These are phyloP conservation scores for Cataglyphis cursor DNA, from an alignment of 2,888 invertebrate genomes.

Conservation along the genomic window DNA sequence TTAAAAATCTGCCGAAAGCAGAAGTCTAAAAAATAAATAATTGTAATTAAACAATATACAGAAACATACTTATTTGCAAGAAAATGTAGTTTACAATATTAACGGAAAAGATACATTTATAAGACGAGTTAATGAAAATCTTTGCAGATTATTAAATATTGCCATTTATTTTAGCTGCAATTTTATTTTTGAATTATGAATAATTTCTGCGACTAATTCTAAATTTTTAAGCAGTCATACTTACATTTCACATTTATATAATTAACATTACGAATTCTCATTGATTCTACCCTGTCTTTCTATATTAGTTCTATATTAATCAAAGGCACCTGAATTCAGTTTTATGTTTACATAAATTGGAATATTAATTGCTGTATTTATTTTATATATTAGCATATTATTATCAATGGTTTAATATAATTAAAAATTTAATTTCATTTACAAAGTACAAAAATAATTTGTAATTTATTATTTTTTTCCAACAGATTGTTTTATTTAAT, in stretches of 20 bases:
- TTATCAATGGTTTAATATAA: slow-evolving; percentile 5
- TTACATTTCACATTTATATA: slow-evolving; percentile 68
- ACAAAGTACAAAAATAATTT: slow-evolving; percentile 28
- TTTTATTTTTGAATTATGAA: neutral
- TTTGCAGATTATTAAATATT: neutral
- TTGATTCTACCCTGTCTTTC: slow-evolving; percentile 67
- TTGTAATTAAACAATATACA: neutral
- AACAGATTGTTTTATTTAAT: neutral
- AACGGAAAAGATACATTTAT: slow-evolving; percentile 61
- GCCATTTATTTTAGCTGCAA: neutral
- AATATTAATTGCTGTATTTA: slow-evolving; percentile 12
- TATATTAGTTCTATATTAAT: slow-evolving; percentile 46
- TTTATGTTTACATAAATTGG: slow-evolving; percentile 30
- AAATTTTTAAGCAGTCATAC: slow-evolving; percentile 74
- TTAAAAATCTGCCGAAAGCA: neutral
- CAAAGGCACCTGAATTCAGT: slow-evolving; percentile 71
- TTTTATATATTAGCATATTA: slow-evolving; percentile 31
- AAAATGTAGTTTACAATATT: slow-evolving; percentile 56
- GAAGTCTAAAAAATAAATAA: neutral
- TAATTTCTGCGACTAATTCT: slow-evolving; percentile 59
- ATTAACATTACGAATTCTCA: slow-evolving; percentile 54
- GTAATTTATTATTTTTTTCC: slow-evolving; percentile 7
- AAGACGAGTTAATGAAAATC: slow-evolving; percentile 47
- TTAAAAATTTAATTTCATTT: slow-evolving; percentile 25
- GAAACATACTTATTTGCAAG: neutral